Conservation (phyloP, 2,113 vertebrate genomes). For the Bucco capensis region DNA sequence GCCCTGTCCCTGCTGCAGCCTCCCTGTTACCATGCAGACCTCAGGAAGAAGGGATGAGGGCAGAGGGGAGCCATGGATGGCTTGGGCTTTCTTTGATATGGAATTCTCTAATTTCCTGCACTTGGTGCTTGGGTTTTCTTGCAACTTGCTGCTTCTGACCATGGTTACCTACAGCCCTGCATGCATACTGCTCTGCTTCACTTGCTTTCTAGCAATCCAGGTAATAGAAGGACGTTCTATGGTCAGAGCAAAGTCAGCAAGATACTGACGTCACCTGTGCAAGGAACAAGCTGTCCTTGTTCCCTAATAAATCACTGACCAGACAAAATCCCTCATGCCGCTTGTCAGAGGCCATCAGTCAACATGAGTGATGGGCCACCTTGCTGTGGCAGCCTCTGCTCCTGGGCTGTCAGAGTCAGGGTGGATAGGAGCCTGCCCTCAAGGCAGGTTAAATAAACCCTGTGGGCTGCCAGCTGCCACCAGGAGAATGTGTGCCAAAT, state of each 20-base stretch:
- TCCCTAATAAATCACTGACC: neutral
- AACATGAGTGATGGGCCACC: neutral
- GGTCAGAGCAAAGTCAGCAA: neutral
- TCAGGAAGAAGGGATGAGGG: neutral
- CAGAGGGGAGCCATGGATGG: neutral
- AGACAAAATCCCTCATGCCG: neutral
- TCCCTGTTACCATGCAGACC: neutral
- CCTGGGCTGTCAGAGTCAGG: neutral
- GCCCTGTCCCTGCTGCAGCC: neutral
- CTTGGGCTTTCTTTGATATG: neutral
- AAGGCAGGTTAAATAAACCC: neutral
- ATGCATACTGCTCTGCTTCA: neutral
- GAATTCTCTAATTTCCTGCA: neutral
- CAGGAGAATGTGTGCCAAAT: neutral
- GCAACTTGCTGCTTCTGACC: neutral
- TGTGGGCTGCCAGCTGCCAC: neutral
- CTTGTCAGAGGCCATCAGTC: neutral
- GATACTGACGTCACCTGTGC: neutral
- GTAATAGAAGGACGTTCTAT: neutral
- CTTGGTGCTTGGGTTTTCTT: neutral
- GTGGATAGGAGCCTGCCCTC: neutral
- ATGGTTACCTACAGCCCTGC: neutral
- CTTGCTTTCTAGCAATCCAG: neutral
- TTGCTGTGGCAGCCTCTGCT: neutral
- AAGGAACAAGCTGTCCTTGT: neutral